These are phyloP conservation scores for Cyclophora punctaria DNA, from an alignment of 2,888 invertebrate genomes.

Conservation along the genomic window DNA sequence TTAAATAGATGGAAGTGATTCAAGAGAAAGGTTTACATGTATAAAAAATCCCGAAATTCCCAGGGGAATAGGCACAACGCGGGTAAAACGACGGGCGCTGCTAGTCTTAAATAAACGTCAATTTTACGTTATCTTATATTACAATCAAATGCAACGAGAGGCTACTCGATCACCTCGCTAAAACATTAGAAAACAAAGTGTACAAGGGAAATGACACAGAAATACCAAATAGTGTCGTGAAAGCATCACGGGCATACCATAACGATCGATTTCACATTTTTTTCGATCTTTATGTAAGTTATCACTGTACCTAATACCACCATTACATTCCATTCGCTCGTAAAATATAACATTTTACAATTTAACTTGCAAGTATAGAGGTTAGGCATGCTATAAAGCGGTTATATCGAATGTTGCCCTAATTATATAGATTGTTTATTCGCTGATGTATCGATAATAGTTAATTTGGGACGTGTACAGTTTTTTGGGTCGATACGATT, in stretches of 20 bases:
- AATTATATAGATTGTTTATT: constrained; percentile 24
- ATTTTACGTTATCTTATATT: no score
- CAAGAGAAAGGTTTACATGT: no score
- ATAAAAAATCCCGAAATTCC: no score
- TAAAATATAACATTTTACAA: constrained; percentile 34
- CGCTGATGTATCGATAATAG: constrained; percentile 26
- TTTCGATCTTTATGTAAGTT: constrained; percentile 29
- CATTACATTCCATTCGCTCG: constrained; percentile 21
- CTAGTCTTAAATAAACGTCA: no score
- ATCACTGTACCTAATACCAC: constrained; percentile 21
- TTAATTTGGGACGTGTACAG: constrained; percentile 15
- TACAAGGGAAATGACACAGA: constrained; percentile 28
- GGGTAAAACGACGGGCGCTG: no score
- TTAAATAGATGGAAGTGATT: no score
- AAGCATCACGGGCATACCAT: constrained; percentile 20
- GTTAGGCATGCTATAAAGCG: constrained; percentile 35
- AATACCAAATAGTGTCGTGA: constrained; percentile 29
- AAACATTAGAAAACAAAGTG: no score
- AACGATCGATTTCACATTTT: constrained; percentile 33
- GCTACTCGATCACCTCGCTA: no score
- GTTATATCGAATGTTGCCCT: constrained; percentile 12
- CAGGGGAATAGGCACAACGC: no score
- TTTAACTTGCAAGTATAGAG: constrained; percentile 31
- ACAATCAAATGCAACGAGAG: no score
- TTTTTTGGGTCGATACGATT: constrained; percentile 22